Percentiles rank a stretch among this genome's conserved stretches.
Conservation (phyloP, 2,113 vertebrate genomes). For the Cervus canadensis region DNA sequence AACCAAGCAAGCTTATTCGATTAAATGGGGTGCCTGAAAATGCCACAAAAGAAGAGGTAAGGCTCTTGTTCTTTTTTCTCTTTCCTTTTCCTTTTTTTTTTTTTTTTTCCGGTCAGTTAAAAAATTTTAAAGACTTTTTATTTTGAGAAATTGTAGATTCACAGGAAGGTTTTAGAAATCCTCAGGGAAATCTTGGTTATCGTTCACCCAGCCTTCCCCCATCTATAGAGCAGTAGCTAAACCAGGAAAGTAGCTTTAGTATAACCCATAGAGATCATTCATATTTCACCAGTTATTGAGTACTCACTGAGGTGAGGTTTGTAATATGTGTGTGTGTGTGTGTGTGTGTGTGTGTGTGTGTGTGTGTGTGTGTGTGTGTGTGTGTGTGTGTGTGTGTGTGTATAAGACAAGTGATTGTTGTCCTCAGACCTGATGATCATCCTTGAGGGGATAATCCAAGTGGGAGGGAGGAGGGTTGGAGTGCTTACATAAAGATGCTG, state of each 20-base stretch:
- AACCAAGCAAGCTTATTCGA: slow-evolving; percentile 92
- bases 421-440: neutral
- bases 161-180: neutral
- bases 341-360: too few relatives aligned
- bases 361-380: too few relatives aligned
- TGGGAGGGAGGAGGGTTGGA: neutral
- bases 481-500: neutral
- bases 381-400: too few relatives aligned
- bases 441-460: neutral
- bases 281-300: neutral
- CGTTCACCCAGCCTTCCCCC: neutral
- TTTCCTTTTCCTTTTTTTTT: neutral
- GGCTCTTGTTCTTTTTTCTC: neutral
- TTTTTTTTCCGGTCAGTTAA: neutral
- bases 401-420: neutral
- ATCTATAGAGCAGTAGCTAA: neutral
- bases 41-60: slow-evolving; percentile 95
- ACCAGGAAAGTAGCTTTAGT: neutral
- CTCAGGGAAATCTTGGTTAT: neutral
- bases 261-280: neutral
- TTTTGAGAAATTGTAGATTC: neutral
- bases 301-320: neutral
- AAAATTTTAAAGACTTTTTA: neutral
- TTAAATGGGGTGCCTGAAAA: slow-evolving; percentile 94
- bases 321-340: neutral